Percentiles rank a stretch among this genome's conserved stretches.
Evolutionary conservation across 2,888 invertebrate species (phyloP).

Genomic region (Hartigia nigra): DNA sequence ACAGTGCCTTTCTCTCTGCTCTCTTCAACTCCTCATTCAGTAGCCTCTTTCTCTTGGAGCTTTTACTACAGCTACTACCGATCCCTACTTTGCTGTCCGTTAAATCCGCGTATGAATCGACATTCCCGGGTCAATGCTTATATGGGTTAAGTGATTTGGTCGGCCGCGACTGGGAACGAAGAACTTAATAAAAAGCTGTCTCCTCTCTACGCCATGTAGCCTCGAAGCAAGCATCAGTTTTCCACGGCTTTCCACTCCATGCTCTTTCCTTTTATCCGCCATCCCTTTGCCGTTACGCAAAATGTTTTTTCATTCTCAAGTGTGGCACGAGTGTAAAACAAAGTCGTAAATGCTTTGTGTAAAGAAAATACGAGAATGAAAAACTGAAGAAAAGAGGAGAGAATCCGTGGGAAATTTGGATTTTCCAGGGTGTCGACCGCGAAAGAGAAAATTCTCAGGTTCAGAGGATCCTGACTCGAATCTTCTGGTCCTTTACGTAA

Average conservation of each 20-base stretch:
- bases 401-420: neutral
- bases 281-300: neutral
- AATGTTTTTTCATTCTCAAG: neutral
- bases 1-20: neutral
- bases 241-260: neutral
- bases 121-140: slow-evolving; percentile 3
- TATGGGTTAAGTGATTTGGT: slow-evolving; percentile 12
- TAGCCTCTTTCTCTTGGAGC: neutral
- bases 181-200: neutral
- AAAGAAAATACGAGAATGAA: neutral
- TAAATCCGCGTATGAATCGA: neutral
- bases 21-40: neutral
- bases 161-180: neutral
- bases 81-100: neutral
- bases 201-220: neutral
- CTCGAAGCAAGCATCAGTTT: neutral
- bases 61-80: neutral
- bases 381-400: neutral
- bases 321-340: neutral
- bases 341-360: neutral
- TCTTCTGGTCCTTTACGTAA: neutral
- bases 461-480: neutral
- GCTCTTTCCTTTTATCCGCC: neutral
- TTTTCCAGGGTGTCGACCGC: neutral
- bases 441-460: neutral